Conservation (phyloP, 1,140 invertebrate species). For the Campoletis sonorensis region DNA sequence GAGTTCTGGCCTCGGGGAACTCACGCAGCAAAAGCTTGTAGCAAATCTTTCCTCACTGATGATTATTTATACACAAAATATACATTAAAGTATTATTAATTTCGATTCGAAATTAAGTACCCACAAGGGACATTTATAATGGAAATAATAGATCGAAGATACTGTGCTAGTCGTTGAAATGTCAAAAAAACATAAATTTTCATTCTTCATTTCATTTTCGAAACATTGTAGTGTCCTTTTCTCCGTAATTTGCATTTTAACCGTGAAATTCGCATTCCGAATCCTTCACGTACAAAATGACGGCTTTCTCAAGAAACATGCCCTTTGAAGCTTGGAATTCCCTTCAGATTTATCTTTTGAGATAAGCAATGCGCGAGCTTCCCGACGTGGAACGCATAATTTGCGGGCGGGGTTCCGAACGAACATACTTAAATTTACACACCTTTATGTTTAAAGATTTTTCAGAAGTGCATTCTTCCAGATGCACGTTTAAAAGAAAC, state of each 20-base stretch:
- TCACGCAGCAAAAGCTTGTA: neutral
- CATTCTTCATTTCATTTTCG: too few species aligned
- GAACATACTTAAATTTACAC: neutral
- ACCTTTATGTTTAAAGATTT: neutral
- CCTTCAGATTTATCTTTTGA: neutral
- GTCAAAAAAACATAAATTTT: too few species aligned
- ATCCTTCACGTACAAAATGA: neutral
- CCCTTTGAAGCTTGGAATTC: neutral
- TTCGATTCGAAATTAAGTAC: too few species aligned
- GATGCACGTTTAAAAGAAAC: too few species aligned
- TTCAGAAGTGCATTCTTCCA: too few species aligned
- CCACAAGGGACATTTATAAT: too few species aligned
- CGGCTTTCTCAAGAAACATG: neutral
- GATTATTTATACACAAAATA: neutral
- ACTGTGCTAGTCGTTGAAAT: too few species aligned
- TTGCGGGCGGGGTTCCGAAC: neutral
- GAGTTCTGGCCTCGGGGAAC: neutral
- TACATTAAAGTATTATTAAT: neutral
- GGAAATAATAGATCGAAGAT: too few species aligned
- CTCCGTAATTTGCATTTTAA: neutral
- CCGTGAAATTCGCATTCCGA: neutral
- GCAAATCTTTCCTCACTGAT: neutral
- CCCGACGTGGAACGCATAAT: neutral
- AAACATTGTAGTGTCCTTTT: too few species aligned
- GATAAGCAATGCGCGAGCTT: neutral